Evolutionary conservation across 2,797 vertebrate genomes (phyloP).

Genomic region (Borostomias antarcticus): DNA sequence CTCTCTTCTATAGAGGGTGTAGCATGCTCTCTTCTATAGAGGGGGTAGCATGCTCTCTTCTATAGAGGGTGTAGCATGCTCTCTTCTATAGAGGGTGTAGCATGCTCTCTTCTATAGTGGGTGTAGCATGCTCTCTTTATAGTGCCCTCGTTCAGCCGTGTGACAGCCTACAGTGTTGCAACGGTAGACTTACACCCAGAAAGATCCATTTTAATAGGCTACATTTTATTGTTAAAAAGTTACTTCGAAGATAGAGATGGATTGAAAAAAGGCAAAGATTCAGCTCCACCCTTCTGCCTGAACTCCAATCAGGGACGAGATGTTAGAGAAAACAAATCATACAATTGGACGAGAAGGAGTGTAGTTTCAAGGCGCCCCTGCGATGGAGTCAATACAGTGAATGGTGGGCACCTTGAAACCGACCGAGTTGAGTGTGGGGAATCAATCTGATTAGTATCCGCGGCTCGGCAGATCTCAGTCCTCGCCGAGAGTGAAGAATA

Average conservation of each 20-base stretch:
- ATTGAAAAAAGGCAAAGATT: not conserved
- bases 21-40: no score
- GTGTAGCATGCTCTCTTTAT: no score
- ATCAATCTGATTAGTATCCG: slow-evolving; percentile 37
- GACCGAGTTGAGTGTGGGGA: slow-evolving; percentile 46
- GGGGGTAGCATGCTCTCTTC: no score
- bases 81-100: no score
- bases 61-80: no score
- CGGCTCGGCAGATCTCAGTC: slow-evolving; percentile 20
- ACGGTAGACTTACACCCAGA: not conserved
- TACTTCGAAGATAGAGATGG: slow-evolving; percentile 6
- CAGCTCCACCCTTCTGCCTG: slow-evolving; percentile 32
- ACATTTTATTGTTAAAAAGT: not conserved
- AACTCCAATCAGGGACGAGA: slow-evolving; percentile 65
- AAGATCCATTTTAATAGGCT: not conserved
- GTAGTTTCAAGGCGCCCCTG: slow-evolving; percentile 56
- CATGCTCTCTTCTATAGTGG: no score
- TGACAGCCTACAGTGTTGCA: not conserved
- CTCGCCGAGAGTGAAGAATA: slow-evolving; percentile 14
- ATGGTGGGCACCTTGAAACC: slow-evolving; percentile 74
- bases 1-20: no score
- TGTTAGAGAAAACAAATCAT: slow-evolving; percentile 65
- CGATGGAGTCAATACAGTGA: slow-evolving; percentile 64
- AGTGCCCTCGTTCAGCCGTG: not conserved
- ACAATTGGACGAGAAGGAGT: slow-evolving; percentile 68